These are phyloP conservation scores for Probosciger aterrimus DNA, from an alignment of 2,113 vertebrate genomes.

Conservation along the genomic window DNA sequence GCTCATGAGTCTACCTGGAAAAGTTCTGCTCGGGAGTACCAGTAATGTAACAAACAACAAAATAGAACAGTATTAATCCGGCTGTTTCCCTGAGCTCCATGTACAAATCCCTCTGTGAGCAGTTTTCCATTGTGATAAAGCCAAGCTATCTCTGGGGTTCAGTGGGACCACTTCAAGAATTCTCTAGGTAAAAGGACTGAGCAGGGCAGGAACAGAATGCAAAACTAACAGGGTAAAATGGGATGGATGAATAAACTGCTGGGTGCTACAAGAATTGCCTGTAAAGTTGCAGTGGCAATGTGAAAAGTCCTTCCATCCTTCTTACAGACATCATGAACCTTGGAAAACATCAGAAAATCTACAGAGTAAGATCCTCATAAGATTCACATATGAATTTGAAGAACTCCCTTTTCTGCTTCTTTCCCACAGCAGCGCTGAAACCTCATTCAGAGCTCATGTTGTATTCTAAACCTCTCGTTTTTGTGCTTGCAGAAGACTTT, in stretches of 20 bases:
- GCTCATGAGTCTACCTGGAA: not conserved
- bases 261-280: not conserved
- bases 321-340: not conserved
- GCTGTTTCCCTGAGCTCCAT: not conserved
- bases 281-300: not conserved
- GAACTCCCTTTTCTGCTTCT: not conserved
- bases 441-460: not conserved
- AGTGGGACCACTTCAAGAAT: not conserved
- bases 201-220: not conserved
- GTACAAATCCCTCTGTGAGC: not conserved
- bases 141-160: not conserved
- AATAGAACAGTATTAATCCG: not conserved
- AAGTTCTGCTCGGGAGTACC: not conserved
- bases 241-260: not conserved
- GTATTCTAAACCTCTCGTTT: not conserved
- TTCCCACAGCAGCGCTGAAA: not conserved
- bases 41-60: not conserved
- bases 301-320: not conserved
- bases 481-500: not conserved
- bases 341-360: not conserved
- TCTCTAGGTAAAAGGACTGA: not conserved
- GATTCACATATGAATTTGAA: not conserved
- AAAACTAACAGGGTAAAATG: not conserved
- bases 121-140: not conserved
- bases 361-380: not conserved